Evolutionary conservation across 2,797 vertebrate species (phyloP), one percentile per base, ranked within the genome.

Genomic region (Amblyraja radiata): DNA sequence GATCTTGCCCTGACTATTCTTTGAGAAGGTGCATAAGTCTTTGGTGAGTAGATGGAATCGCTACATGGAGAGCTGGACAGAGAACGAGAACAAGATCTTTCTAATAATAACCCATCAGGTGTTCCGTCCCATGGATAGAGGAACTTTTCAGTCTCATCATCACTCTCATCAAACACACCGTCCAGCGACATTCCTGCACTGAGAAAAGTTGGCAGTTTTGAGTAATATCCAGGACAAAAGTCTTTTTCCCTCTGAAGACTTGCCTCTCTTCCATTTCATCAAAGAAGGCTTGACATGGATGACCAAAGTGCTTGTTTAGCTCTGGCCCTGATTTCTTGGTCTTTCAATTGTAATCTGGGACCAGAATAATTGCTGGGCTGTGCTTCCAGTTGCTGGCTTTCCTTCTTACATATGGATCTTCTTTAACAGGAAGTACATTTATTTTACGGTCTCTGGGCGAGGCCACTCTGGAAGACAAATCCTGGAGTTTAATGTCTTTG

Each of bases 291-390:
- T 97, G 96, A 94, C 97, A 96, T 94, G 98, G 98, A 96, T 97
- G 97, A 95, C 99, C 99, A 97, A 99, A 99, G 97, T 99, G 99
- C 97, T 99, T 99, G 95, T 99, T 99, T 95, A 99, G 98, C 96
- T 99, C 98, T 58, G 97, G 97, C 98, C 95, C 98, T 97, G 96
- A 99, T 99, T 95, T 99, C 98, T 96, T 98, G 98, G 97, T 99
- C 98, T 94, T 97, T 96, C 94, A 99, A 97, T 96, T 96, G 97
- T 97, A 98, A 99, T 94, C 98, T 97, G 95, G 96, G 96, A 97
- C 95, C 96, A 95, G 95, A 94, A 54, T 95, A 95, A 95, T 95
- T 96, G 95, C 94, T 94, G 77, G 93, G 91, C 95, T 96, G 95
- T 93, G 95, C 96, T 95, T 95, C 96, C 95, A 94, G 95, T 95